Evolutionary conservation across 2,888 invertebrate species (phyloP).

Genomic region (Philaethria dido): DNA sequence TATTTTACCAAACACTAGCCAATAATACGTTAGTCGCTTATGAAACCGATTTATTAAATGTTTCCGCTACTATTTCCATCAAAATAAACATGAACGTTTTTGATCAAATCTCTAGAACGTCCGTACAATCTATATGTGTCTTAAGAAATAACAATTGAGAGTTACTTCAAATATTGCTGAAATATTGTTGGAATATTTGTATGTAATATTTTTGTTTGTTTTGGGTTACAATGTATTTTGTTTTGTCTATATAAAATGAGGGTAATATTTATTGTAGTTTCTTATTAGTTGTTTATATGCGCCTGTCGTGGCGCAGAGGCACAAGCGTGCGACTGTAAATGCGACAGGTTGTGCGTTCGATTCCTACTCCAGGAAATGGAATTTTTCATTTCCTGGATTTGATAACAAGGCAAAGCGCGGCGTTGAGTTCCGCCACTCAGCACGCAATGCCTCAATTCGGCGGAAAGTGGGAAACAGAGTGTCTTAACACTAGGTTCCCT

Average conservation of each 20-base stretch:
- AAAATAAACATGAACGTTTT: conserved; percentile 20
- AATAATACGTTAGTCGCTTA: conserved; percentile 24
- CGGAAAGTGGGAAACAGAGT: no score
- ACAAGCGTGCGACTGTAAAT: no score
- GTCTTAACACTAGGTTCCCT: no score
- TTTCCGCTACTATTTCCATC: conserved; percentile 26
- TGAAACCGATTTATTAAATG: conserved; percentile 26
- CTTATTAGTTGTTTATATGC: no score
- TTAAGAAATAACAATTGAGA: neutral
- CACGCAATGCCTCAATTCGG: no score
- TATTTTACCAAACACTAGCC: conserved; percentile 15
- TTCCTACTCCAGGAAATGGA: no score
- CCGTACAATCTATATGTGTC: conserved; percentile 3
- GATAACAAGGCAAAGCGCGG: no score
- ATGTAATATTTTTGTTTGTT: neutral
- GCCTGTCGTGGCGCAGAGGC: no score
- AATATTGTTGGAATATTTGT: neutral
- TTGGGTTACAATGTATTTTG: neutral
- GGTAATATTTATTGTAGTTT: no score
- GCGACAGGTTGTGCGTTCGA: no score
- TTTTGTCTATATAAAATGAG: neutral
- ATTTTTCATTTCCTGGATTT: no score
- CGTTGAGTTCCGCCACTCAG: no score
- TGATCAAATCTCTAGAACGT: neutral
- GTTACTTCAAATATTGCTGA: neutral